phyloP scores from a whole-genome alignment of 2,797 vertebrate species.

The Mus minutoides region DNA sequence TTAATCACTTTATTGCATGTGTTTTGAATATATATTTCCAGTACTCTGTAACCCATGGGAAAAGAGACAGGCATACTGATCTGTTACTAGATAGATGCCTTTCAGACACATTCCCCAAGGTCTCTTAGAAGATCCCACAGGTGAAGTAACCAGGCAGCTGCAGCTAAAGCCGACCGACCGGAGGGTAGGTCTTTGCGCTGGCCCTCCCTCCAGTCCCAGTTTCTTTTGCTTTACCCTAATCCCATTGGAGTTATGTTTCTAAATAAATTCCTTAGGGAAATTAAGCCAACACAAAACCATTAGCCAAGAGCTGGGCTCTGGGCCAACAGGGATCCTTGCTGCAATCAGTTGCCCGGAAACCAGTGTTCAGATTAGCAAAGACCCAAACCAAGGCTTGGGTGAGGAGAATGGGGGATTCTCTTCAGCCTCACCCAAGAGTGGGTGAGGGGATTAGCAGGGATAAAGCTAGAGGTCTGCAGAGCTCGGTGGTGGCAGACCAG shows the following conservation, averaged over 20 bases:
- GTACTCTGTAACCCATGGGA: not conserved
- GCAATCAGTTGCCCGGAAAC: not conserved
- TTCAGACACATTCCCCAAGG: not conserved
- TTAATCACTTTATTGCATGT: not conserved
- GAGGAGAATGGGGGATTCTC: not conserved
- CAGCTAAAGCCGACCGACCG: too few relatives aligned
- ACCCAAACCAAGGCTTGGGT: not conserved
- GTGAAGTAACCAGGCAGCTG: not conserved
- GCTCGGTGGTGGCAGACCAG: rapidly evolving
- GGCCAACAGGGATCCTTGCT: not conserved
- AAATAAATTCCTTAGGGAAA: slow-evolving; percentile 53
- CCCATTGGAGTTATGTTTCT: not conserved
- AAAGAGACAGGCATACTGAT: not conserved
- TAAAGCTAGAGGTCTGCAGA: not conserved
- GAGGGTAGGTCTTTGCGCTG: not conserved
- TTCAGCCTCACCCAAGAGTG: not conserved
- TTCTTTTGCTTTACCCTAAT: not conserved
- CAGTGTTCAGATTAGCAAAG: not conserved
- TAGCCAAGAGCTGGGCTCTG: not conserved
- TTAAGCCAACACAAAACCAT: not conserved
- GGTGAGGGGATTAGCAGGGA: not conserved
- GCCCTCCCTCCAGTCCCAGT: not conserved
- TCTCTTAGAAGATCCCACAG: not conserved
- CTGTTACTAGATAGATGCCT: not conserved
- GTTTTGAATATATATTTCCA: not conserved